Base-by-base conservation (phyloP, 2,113 vertebrate genomes). In the Tenrec ecaudatus region DNA sequence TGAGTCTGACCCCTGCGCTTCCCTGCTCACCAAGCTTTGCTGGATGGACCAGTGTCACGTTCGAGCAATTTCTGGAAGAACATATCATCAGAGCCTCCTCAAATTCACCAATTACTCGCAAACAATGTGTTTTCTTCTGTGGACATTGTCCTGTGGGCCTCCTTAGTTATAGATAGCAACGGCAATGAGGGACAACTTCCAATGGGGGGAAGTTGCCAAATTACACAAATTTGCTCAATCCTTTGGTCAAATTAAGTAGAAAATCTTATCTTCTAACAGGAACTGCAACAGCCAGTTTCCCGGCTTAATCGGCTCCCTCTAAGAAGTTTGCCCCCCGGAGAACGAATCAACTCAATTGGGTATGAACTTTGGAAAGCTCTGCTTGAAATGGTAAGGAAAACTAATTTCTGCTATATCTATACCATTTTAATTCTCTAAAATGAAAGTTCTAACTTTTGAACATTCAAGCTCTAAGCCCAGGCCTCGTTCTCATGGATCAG, bases 401-500 rank as follows among this genome's bases (percentile, higher is more conserved):
- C 82, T 71, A 76, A 81, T 81, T 97, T 96, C 91, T 87, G 62
- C 58, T 90, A 40, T 16, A 14, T 15, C 69, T 27, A 96, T 53
- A 87, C 47, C 40, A 60, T 78, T 96, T 94, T 93, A 93, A 95
- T 90, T 93, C 82, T 91, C 79, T 62, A 80, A 89, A 91, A 93
- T 73, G 83, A 87, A 96, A 87, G 33, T 16, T 76, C 58, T 0
- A 73, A 38, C 83, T 88, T 94, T 82, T 86, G 60, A 89, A 90
- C 91, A 86, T 80, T 75, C 23, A 11, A 75, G n/a, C 53, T 91
- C n/a, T 80, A 88, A 93, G 66, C 82, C 36, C 31, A 10, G 40
- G 10, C 81, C 62, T 76, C 82, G 66, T 86, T 71, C 76, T 90
- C 58, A 69, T 20, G n/a, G 29, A 79, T 12, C 20, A 0, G 1